Evolutionary conservation across 2,113 vertebrate species (phyloP), one percentile per base, ranked within the genome.

Genomic region (Tychaedon coryphoeus): DNA sequence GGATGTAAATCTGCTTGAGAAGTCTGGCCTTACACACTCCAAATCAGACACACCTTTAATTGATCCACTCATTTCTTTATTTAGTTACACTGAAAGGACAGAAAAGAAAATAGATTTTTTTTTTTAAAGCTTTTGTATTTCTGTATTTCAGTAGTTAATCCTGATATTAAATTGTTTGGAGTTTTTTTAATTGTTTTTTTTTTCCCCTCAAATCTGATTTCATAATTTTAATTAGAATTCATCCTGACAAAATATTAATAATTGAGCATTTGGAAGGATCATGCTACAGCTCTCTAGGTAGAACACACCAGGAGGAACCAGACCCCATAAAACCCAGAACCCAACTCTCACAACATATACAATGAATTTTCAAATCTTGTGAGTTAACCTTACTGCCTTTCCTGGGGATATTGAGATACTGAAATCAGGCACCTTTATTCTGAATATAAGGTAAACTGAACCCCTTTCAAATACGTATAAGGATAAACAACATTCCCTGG

Each of bases 401-500:
- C 29, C 40, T 51, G 38, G n/a, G 50, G 3, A 12, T n/a, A 65
- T 0, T 33, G 66, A 36, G 2, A 31, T 12, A 10, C 3, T 31
- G 12, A 8, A 88, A 77, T 66, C 43, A 60, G 10, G 19, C 5
- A 53, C 48, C 47, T n/a, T 15, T 19, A 43, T 40, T 47, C 18
- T 31, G 3, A 51, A 28, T 28, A 16, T 14, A 14, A 50, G 48
- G 48, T 50, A 24, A 3, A 10, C 6, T 14, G 36, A 83, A 72
- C 58, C 20, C 34, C 22, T 54, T 14, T 57, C 0, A 2, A 10
- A 34, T 31, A 48, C 6, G 4, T 20, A 9, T 19, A 51, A 33
- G 0, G 1, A 36, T 24, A 26, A 88, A 42, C 8, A 11, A 25
- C 22, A 8, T 57, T 42, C 56, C 22, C 8, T 54, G 64, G 45